These are phyloP conservation scores for Acrocephalus arundinaceus DNA, from an alignment of 2,113 vertebrate species.

Conservation along the genomic window DNA sequence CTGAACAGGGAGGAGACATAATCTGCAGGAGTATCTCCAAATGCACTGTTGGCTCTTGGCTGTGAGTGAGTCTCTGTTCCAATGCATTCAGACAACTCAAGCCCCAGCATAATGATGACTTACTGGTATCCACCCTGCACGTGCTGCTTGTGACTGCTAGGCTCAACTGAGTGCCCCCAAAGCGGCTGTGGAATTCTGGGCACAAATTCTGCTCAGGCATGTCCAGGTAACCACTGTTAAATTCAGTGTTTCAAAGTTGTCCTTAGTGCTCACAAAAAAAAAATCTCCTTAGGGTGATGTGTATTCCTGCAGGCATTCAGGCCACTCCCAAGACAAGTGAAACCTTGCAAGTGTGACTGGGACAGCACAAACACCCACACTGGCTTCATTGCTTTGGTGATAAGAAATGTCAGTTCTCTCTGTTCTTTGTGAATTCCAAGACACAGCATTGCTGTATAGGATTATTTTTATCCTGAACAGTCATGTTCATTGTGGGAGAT, in stretches of 20 bases:
- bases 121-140: rapidly evolving
- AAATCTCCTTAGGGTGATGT: rapidly evolving
- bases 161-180: not conserved
- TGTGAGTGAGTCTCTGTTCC: not conserved
- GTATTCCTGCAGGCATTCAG: not conserved
- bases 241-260: not conserved
- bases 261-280: not conserved
- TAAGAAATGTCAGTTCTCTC: not conserved
- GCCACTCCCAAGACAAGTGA: not conserved
- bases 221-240: not conserved
- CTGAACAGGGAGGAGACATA: not conserved
- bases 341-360: not conserved
- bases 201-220: not conserved
- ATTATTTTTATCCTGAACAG: not conserved
- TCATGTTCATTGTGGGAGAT: rapidly evolving
- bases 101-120: not conserved
- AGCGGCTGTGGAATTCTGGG: not conserved
- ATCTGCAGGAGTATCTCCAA: not conserved
- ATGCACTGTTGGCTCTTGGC: not conserved
- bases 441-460: not conserved
- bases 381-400: not conserved
- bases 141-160: not conserved
- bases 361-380: rapidly evolving
- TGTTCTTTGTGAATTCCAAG: not conserved
- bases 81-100: not conserved